Percentiles rank a stretch among this genome's conserved stretches.
phyloP scores from a whole-genome alignment of 2,888 invertebrate species.

The Drosophila helvetica region DNA sequence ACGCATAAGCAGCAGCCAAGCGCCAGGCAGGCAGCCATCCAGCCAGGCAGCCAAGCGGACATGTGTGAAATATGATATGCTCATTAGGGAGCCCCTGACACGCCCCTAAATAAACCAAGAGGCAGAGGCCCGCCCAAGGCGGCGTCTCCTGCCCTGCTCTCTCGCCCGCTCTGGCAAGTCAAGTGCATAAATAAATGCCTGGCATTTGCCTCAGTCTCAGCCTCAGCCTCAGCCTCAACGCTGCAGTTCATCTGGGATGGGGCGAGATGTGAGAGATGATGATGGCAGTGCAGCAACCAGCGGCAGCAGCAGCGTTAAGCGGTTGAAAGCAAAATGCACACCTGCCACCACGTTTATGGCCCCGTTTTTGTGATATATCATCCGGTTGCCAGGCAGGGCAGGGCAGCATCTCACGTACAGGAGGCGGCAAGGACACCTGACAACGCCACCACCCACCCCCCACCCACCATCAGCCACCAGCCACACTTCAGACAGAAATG shows the following conservation, averaged over 20 bases:
- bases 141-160: neutral
- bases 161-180: constrained; percentile 46
- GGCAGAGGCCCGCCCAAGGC: constrained; percentile 15
- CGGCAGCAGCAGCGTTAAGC: constrained; percentile 59
- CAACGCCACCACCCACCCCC: constrained; percentile 38
- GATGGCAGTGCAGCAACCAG: constrained; percentile 39
- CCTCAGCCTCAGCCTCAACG: constrained; percentile 13
- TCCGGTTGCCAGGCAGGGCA: constrained; percentile 22
- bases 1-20: constrained; percentile 15
- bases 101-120: constrained; percentile 15
- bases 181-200: constrained; percentile 74
- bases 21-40: constrained; percentile 1
- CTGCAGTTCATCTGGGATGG: constrained; percentile 1
- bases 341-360: constrained; percentile 53
- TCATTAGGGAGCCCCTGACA: constrained; percentile 54
- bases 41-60: constrained; percentile 28
- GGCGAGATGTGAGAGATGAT: constrained; percentile 31
- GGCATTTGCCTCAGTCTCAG: too few species aligned
- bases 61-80: constrained; percentile 71
- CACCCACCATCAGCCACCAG: constrained; percentile 25
- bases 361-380: constrained; percentile 47
- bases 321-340: constrained; percentile 47
- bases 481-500: constrained; percentile 50
- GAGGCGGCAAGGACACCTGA: constrained; percentile 33
- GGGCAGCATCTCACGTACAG: neutral